These are phyloP conservation scores for Brachionus rubens DNA, from an alignment of 1,140 invertebrate species.

Conservation along the genomic window DNA sequence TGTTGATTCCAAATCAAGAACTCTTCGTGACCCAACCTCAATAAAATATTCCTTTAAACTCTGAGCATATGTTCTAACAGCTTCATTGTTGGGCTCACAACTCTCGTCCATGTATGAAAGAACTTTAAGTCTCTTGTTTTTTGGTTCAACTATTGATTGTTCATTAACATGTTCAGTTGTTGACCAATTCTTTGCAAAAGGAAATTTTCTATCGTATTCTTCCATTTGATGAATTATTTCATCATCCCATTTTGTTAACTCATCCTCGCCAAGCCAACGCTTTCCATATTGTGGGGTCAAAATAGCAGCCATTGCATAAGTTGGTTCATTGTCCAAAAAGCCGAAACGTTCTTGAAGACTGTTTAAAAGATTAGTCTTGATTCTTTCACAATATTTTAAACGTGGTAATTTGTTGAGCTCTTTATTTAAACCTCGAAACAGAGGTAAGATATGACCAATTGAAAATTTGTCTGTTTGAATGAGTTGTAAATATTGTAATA, in stretches of 20 bases:
- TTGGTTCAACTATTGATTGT: conserved; percentile 10
- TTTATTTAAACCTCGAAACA: too few relatives aligned
- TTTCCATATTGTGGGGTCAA: neutral
- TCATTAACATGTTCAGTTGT: neutral
- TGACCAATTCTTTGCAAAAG: neutral
- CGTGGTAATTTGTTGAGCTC: too few relatives aligned
- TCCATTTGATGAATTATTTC: neutral
- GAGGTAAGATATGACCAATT: too few relatives aligned
- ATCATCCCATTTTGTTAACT: neutral
- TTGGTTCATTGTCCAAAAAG: neutral
- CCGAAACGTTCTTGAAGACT: neutral
- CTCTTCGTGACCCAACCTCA: too few relatives aligned
- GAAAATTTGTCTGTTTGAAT: too few relatives aligned
- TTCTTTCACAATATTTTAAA: too few relatives aligned
- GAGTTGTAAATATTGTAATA: too few relatives aligned
- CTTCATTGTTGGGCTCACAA: neutral
- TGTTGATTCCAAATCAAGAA: too few relatives aligned
- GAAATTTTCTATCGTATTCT: neutral
- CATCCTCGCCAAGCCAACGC: neutral
- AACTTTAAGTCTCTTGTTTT: neutral
- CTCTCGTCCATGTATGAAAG: neutral
- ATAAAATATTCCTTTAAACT: neutral
- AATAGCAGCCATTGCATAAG: conserved; percentile 1
- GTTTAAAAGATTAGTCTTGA: too few relatives aligned
- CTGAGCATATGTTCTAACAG: neutral